Evolutionary conservation across 2,797 vertebrate genomes (phyloP), one percentile per base, ranked within the genome.

Genomic region (Eleutherodactylus coqui): DNA sequence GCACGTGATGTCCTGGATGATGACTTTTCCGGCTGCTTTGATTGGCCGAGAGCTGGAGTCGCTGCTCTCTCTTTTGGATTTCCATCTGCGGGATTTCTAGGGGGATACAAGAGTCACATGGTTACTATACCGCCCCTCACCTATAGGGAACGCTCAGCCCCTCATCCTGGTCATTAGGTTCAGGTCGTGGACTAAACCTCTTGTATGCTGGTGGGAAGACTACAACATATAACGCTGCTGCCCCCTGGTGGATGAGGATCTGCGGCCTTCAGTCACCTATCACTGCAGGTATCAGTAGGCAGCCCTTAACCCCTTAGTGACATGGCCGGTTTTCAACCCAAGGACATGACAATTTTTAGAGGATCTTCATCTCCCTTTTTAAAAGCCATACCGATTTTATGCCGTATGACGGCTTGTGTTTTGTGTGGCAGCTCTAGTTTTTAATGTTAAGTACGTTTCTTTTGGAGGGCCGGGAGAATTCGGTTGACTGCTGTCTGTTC

Each of bases 1-100:
- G 87, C 97, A 97, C 2, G 97, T 96, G 81, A 98, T 96, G 88
- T 99, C 97, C 89, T 99, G 98, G 91, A 99, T 96, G 93, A 99
- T 97, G 49, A 99, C 97, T 81, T 99, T 99, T 0, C 98, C 98
- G 0, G 98, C 97, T 47, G 98, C 96, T 92, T 98, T 98, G 92
- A 98, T 96, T 0, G 97, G 96, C 62, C 97, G 94, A 89, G 91
- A 96, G 88, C 92, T 87, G 79, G 94, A 92, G 88, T 99, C 98
- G 0, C 92, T 91, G 55, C 95, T 97, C 79, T 99, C 98, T 0
- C 97, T 93, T 89, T 99, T 99, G 32, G 95, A 96, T 92, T 99
- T 99, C 93, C 97, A 99, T 24, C 98, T 93, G 0, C 98, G 95
- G 0, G 98, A 98, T 95, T 99, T 99, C 98, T 99, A 19, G 29